Evolutionary conservation across 2,797 vertebrate genomes (phyloP).

Genomic region (Siniperca undulata): DNA sequence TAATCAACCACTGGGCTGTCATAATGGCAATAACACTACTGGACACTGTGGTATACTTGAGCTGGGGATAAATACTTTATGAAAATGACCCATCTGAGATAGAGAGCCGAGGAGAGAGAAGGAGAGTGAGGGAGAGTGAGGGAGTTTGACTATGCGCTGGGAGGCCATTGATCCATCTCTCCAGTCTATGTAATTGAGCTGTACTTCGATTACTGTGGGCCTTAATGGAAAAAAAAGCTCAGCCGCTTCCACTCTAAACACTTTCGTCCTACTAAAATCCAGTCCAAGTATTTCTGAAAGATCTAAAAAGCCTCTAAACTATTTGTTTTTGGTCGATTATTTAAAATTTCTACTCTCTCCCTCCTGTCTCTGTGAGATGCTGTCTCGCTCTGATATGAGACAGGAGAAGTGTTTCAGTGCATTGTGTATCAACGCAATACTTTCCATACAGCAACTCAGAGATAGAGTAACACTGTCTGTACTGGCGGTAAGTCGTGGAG

Average conservation of each 20-base stretch:
- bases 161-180: constrained; percentile 78
- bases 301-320: constrained; percentile 12
- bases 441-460: constrained; percentile 63
- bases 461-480: constrained; percentile 64
- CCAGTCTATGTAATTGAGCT: constrained; percentile 78
- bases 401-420: constrained; percentile 37
- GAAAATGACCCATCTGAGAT: constrained; percentile 80
- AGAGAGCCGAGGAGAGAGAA: constrained; percentile 51
- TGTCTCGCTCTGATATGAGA: constrained; percentile 19
- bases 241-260: constrained; percentile 53
- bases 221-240: constrained; percentile 70
- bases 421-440: constrained; percentile 66
- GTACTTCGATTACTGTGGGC: constrained; percentile 61
- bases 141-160: constrained; percentile 66
- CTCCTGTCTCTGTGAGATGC: background rate
- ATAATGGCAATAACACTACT: constrained; percentile 72
- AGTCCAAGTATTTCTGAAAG: constrained; percentile 15
- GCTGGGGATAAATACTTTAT: constrained; percentile 85
- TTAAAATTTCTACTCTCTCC: background rate
- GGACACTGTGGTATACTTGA: constrained; percentile 70
- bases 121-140: constrained; percentile 58
- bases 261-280: constrained; percentile 27
- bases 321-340: background rate
- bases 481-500: constrained; percentile 24
- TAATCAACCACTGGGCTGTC: constrained; percentile 66